These are phyloP conservation scores for Anadara kagoshimensis DNA, from an alignment of 1,140 invertebrate genomes.

Conservation along the genomic window DNA sequence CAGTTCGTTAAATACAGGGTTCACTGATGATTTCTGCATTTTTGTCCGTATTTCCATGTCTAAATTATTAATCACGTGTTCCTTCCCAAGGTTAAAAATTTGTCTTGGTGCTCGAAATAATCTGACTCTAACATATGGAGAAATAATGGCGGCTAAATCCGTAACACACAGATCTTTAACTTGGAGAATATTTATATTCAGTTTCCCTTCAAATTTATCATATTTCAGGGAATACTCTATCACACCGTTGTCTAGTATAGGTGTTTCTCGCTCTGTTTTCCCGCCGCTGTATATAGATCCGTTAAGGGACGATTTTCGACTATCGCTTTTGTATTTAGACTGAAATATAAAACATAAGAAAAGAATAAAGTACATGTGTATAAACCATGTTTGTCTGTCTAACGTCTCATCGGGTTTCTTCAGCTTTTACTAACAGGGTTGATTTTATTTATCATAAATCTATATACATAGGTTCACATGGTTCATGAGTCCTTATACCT, in stretches of 20 bases:
- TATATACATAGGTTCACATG: too few relatives aligned
- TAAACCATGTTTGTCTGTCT: background rate
- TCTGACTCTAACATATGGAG: constrained; percentile 54
- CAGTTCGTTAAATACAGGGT: constrained; percentile 82
- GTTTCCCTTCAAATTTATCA: constrained; percentile 41
- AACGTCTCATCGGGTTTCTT: background rate
- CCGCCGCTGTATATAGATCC: background rate
- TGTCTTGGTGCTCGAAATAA: constrained; percentile 50
- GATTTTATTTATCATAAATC: too few relatives aligned
- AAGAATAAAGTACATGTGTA: background rate
- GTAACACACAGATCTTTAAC: constrained; percentile 41
- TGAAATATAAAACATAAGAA: background rate
- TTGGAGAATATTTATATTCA: constrained; percentile 50
- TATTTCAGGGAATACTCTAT: constrained; percentile 44
- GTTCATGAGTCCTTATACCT: background rate
- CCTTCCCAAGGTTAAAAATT: constrained; percentile 45
- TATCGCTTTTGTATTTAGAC: constrained; percentile 6
- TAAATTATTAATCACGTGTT: constrained; percentile 49
- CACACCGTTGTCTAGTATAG: constrained; percentile 10
- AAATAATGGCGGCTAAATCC: constrained; percentile 39
- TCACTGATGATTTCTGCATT: constrained; percentile 79
- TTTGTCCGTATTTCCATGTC: constrained; percentile 62
- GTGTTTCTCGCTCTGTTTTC: background rate
- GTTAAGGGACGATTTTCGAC: background rate
- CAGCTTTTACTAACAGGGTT: too few relatives aligned